Base-by-base conservation (phyloP, 2,888 invertebrate species). In the Perizoma flavofasciatum region DNA sequence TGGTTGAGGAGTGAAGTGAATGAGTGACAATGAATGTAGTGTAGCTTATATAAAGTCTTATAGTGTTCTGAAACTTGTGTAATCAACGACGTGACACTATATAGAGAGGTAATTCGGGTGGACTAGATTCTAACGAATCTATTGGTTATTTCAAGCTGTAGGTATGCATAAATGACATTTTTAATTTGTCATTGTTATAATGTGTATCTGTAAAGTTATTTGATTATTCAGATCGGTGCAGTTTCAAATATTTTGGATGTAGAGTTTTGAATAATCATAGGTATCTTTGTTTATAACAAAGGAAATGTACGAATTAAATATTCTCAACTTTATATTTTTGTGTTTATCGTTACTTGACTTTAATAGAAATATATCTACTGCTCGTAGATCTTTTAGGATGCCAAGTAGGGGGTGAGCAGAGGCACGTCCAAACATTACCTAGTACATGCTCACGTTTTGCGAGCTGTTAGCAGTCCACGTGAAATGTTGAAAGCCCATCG, bases 1-100 rank as follows among this genome's bases (percentile, higher is more conserved):
- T 49, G 84, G 84, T 79, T 75, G 70, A 72, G 53, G 44, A 50
- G 33, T 62, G 47, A 22, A 53, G 59, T 61, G 58, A 47, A 10
- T 9, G 10, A 22, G 39, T 53, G 39, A 33, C 37, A 44, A 43
- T 48, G 50, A 44, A 37, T 60, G 43, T 47, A 43, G 51, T 51
- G 40, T 49, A 22, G 43, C 39, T 11, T 44, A 40, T 6, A n/a
- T 46, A 52, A 51, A 46, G 50, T 41, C 6, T 6, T 6, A n/a
- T 46, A 52, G 57, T 56, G 50, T 41, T 51, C 32, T 52, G 43
- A 35, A 32, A 47, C 47, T 57, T 50, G 49, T 49, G 37, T 53
- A 53, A 45, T 52, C 45, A 39, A 52, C 39, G 44, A 49, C 7
- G 4, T 44, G 10, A 22, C 11, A 4, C 10, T 48, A n/a, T 11